Percentiles rank a stretch among this genome's conserved stretches.
Evolutionary conservation across 2,797 vertebrate species (phyloP).

Genomic region (Merluccius polli): DNA sequence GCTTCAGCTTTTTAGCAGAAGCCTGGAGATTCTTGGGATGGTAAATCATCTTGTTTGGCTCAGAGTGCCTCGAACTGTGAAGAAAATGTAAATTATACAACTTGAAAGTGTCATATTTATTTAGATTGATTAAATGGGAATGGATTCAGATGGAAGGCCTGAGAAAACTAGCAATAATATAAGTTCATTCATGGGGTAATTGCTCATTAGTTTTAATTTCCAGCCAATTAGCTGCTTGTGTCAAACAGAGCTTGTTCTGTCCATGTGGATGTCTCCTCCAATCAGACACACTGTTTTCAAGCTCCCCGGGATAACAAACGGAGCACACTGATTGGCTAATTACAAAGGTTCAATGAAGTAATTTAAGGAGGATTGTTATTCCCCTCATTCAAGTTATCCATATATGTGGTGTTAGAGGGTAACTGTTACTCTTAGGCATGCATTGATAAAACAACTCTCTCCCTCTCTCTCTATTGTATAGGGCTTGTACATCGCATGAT

Average conservation of each 20-base stretch:
- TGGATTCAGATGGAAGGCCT: conserved; percentile 43
- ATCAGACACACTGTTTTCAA: conserved; percentile 44
- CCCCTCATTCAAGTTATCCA: conserved; percentile 23
- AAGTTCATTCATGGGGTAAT: conserved; percentile 63
- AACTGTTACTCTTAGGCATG: neutral
- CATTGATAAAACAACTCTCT: neutral
- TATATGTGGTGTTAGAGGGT: neutral
- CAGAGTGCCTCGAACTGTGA: conserved; percentile 7
- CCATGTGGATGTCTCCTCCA: conserved; percentile 45
- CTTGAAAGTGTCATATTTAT: conserved; percentile 43
- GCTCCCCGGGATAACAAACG: conserved; percentile 24
- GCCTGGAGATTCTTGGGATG: conserved; percentile 8
- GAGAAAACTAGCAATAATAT: conserved; percentile 57
- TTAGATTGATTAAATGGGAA: conserved; percentile 57
- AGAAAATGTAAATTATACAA: conserved; percentile 40
- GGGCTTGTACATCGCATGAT: too few species aligned
- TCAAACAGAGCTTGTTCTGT: conserved; percentile 52
- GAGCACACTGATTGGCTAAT: conserved; percentile 43
- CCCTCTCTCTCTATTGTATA: neutral
- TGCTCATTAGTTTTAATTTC: conserved; percentile 70
- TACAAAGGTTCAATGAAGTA: conserved; percentile 35
- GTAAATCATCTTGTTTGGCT: conserved; percentile 14
- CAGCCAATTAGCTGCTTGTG: conserved; percentile 58
- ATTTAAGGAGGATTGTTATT: conserved; percentile 34
- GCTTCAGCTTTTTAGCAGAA: conserved; percentile 29